A percentile compares a stretch with the other conserved stretches of the same genome.
Evolutionary conservation across 2,113 vertebrate species (phyloP).

Genomic region (Murina feae): DNA sequence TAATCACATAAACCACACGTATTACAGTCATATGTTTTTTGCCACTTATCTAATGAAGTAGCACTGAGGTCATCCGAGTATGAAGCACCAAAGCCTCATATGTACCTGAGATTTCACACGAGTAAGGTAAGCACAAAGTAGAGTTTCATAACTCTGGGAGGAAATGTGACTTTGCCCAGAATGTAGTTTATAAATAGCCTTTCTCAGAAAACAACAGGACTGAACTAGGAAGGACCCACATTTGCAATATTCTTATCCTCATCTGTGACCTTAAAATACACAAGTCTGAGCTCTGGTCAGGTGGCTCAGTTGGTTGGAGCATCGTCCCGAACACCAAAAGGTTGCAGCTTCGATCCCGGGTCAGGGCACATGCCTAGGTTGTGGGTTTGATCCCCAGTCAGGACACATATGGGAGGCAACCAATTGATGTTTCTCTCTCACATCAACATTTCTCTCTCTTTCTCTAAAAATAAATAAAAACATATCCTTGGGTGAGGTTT

Average conservation of each 20-base stretch:
- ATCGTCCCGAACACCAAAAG: background rate
- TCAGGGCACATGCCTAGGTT: background rate
- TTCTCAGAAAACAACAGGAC: slow-evolving; percentile 18
- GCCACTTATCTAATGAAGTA: slow-evolving; percentile 22
- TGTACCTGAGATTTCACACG: background rate
- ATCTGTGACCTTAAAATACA: background rate
- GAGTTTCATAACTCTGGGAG: background rate
- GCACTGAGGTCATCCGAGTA: background rate
- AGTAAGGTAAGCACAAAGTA: background rate
- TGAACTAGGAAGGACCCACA: background rate
- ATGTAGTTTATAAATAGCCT: background rate
- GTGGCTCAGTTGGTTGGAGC: background rate
- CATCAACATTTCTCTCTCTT: background rate
- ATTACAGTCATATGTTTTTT: background rate
- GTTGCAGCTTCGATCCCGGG: background rate
- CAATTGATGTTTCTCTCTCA: background rate
- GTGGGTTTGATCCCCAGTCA: background rate
- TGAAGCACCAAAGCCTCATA: background rate
- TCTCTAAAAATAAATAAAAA: background rate
- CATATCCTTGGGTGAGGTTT: background rate
- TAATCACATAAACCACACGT: background rate
- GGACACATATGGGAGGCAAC: background rate
- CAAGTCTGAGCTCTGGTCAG: background rate
- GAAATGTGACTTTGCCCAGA: background rate
- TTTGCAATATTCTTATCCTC: background rate